Evolutionary conservation across 2,113 vertebrate species (phyloP).

Genomic region (Oncorhynchus kisutch): DNA sequence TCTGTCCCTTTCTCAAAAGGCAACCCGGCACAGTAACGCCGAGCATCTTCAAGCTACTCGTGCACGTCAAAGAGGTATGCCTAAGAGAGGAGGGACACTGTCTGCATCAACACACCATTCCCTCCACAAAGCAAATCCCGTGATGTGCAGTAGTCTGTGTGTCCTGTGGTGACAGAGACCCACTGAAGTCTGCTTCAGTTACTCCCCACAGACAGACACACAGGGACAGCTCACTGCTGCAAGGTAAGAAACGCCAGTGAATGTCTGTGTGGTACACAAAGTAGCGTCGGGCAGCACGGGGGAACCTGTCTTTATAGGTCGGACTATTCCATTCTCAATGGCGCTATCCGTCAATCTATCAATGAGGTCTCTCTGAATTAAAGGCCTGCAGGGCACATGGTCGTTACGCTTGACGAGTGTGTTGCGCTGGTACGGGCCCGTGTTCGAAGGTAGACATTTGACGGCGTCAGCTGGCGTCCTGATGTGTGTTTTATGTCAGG

Average conservation of each 20-base stretch:
- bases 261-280: neutral
- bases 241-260: conserved; percentile 2
- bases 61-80: neutral
- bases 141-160: neutral
- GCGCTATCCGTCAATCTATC: neutral
- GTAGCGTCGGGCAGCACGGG: neutral
- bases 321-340: neutral
- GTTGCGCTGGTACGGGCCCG: neutral
- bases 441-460: neutral
- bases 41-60: neutral
- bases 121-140: neutral
- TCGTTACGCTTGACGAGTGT: neutral
- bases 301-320: neutral
- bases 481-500: conserved; percentile 23
- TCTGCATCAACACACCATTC: neutral
- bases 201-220: neutral
- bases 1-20: neutral
- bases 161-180: neutral
- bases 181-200: neutral
- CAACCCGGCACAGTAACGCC: neutral
- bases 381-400: neutral
- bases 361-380: conserved; percentile 3
- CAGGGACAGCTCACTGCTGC: neutral
- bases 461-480: neutral
- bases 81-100: neutral